phyloP scores from a whole-genome alignment of 2,888 invertebrate species.

The Pachydiplax longipennis region DNA sequence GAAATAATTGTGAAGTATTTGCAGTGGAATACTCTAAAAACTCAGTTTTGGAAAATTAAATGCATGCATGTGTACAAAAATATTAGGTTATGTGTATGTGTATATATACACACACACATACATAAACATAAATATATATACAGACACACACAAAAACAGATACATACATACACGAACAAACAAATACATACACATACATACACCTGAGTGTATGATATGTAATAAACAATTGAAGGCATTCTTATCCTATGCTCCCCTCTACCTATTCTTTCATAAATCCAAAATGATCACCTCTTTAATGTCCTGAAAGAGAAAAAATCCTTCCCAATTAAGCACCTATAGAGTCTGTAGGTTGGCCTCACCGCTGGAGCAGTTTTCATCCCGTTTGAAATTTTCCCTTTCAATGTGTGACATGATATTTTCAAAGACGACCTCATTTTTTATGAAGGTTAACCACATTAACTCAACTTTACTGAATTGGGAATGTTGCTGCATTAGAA shows the following conservation, averaged over 20 bases:
- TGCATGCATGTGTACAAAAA: conserved; percentile 15
- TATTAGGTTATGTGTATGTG: not conserved
- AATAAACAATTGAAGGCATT: conserved; percentile 15
- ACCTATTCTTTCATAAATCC: conserved; percentile 25
- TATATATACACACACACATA: not conserved
- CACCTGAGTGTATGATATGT: not conserved
- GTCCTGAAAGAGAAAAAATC: not conserved
- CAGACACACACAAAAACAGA: not conserved
- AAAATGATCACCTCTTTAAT: not conserved
- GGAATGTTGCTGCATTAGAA: not conserved
- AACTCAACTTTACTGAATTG: not conserved
- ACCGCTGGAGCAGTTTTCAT: not conserved
- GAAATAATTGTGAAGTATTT: not conserved
- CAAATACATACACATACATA: conserved; percentile 3
- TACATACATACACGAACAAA: not conserved
- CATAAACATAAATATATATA: not conserved
- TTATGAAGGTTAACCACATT: conserved; percentile 4
- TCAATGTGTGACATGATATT: conserved; percentile 20
- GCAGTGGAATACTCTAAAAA: not conserved
- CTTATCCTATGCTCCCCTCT: conserved; percentile 4
- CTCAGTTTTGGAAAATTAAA: not conserved
- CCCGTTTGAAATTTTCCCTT: not conserved
- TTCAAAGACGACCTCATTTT: conserved; percentile 35
- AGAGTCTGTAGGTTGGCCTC: conserved; percentile 9
- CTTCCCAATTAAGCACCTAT: conserved; percentile 13